Conservation (phyloP, 2,888 invertebrate species). For the Aporophyla lueneburgensis region DNA sequence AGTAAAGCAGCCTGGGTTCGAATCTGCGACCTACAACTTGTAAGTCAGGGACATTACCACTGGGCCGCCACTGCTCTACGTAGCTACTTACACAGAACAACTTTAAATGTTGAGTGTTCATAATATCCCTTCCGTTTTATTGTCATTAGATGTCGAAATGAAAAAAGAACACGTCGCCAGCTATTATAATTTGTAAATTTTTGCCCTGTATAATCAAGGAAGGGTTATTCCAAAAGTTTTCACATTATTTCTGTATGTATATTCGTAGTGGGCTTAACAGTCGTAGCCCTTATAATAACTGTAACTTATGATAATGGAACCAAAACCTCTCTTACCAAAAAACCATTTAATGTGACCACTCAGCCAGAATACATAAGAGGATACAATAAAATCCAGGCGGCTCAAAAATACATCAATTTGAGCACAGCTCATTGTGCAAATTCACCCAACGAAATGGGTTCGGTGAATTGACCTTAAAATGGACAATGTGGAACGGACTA, state of each 20-base stretch:
- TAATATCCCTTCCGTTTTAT: too few relatives aligned
- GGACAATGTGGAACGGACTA: constrained; percentile 66
- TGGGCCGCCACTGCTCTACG: too few relatives aligned
- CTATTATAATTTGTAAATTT: background rate
- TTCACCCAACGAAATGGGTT: constrained; percentile 59
- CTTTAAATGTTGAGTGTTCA: too few relatives aligned
- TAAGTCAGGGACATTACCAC: too few relatives aligned
- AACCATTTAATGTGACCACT: constrained; percentile 39
- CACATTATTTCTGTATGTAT: background rate
- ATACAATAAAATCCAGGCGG: constrained; percentile 60
- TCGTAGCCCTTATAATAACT: constrained; percentile 8
- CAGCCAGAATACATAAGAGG: constrained; percentile 51
- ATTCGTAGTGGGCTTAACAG: background rate
- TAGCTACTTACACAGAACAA: too few relatives aligned
- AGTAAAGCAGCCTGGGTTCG: too few relatives aligned
- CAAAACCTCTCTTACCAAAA: constrained; percentile 22
- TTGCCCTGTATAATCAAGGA: background rate
- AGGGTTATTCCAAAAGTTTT: background rate
- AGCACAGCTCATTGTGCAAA: constrained; percentile 62
- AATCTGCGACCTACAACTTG: too few relatives aligned
- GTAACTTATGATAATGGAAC: constrained; percentile 23
- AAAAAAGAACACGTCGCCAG: background rate
- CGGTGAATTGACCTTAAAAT: constrained; percentile 69
- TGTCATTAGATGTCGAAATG: too few relatives aligned
- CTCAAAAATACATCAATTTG: constrained; percentile 63